Evolutionary conservation across 2,797 vertebrate species (phyloP), one percentile per base, ranked within the genome.

Genomic region (Sebastes minor): DNA sequence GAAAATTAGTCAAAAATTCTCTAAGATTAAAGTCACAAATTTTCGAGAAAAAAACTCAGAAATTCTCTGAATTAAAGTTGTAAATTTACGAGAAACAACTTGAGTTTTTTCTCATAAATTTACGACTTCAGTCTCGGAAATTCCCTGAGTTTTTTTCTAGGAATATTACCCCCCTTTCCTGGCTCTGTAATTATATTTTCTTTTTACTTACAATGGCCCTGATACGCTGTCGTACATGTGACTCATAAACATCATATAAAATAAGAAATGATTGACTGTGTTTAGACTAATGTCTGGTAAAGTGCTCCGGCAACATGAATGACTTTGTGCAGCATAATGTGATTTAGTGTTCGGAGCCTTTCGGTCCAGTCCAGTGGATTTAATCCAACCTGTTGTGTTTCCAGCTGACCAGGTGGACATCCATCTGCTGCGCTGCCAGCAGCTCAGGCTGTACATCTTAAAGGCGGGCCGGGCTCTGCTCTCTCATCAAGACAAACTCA

Each of bases 391-490:
- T 55, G 1, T 85, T 85, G n/a, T 91, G 49, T 84, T 61, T 89
- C 18, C 87, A 96, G 82, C 88, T 92, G 99, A 99, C 91, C 98
- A 99, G 96, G 98, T 99, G 86, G 98, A 99, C 88, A 89, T 99
- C 86, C 96, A 97, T 82, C 91, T 98, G 49, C 93, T 99, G 72
- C 95, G 98, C 52, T 97, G 97, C 86, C 99, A 99, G 92, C 99
- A 99, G 89, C 92, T 99, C 53, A 97, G 97, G 82, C 94, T 99
- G 7, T 99, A 99, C 81, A 96, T 99, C 70, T 85, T 99, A 74
- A 99, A 99, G 94, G 99, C 99, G 14, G 97, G 96, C 0, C 96
- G 98, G n/a, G 97, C 98, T 6, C 94, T 99, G 72, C 97, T 99
- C 9, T 97, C 97, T 76, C 97, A 99, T 88, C 99, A 99, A 88